Evolutionary conservation across 2,113 vertebrate species (phyloP).

Genomic region (Cynoglossus semilaevis): DNA sequence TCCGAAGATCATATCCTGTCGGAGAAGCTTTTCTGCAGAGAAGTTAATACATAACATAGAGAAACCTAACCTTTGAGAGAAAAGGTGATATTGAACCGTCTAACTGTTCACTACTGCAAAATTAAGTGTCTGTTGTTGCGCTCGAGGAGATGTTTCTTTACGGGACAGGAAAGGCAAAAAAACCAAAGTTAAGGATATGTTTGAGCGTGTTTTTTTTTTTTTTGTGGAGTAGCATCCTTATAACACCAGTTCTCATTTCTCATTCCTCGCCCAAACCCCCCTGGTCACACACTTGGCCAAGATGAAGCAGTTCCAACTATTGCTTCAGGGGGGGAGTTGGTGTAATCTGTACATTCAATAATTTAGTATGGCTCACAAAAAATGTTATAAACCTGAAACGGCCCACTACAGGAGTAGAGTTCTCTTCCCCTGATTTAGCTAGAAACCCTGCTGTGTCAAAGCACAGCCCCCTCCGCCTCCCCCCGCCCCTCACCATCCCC

Average conservation of each 20-base stretch:
- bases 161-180: no score
- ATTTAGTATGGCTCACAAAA: not conserved
- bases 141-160: no score
- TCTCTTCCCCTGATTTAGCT: not conserved
- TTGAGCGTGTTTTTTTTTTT: not conserved
- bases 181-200: not conserved
- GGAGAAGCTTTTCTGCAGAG: no score
- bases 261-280: not conserved
- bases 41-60: no score
- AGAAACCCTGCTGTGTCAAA: not conserved
- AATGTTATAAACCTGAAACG: conserved; percentile 4
- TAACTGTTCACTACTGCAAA: no score
- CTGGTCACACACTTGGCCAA: not conserved
- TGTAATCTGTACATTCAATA: not conserved
- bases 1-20: no score
- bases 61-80: no score
- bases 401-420: not conserved
- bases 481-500: no score
- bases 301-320: not conserved
- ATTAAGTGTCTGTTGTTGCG: no score
- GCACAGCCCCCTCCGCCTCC: no score
- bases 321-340: conserved; percentile 2
- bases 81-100: no score
- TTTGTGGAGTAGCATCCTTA: not conserved
- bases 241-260: not conserved